Evolutionary conservation across 2,888 invertebrate species (phyloP), one percentile per base, ranked within the genome.

Genomic region (Malthinus flaveolus): DNA sequence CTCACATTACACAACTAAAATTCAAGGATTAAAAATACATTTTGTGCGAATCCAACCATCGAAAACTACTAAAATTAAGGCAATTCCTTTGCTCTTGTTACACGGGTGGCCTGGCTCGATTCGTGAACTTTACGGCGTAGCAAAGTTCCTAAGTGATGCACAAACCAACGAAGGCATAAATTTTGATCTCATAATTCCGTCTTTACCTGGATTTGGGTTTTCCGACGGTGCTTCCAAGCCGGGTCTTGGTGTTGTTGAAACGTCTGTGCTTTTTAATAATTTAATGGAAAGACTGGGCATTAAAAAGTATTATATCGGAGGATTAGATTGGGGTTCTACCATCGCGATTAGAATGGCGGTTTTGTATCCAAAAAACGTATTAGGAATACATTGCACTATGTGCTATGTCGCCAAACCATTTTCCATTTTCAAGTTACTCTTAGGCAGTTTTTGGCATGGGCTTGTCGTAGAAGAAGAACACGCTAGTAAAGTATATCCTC

Each of bases 41-140:
- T 92, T 85, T 73, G 32, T 74, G 9, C 87, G 85, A 64, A 82
- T 83, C 0, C 87, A 85, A 74, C 85, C 86, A 1, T 55, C 48
- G 34, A 52, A 62, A 35, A 49, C 46, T n/a, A 49, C 55, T 12
- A 59, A 64, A 48, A 8, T 49, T 51, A 23, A 59, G 63, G 47
- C 85, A 1, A 66, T 88, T 0, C 90, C 91, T 0, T 69, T 93
- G 0, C 76, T 92, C 3, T 67, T 95, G 46, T 78, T 91, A 11
- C 95, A 96, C 73, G 95, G 95, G 34, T 95, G 95, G 95, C 94
- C 95, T 0, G 92, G 94, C 0, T 92, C 91, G 0, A 83, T 93
- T 1, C 80, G 87, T 11, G 95, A 95, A 78, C 94, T 93, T 77
- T 88, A 89, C 70, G 86, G 87, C 48, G 76, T 90, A 0, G 86